A percentile compares a stretch with the other conserved stretches of the same genome.
Conservation (phyloP, 2,888 invertebrate species). For the Meteorus colon region DNA sequence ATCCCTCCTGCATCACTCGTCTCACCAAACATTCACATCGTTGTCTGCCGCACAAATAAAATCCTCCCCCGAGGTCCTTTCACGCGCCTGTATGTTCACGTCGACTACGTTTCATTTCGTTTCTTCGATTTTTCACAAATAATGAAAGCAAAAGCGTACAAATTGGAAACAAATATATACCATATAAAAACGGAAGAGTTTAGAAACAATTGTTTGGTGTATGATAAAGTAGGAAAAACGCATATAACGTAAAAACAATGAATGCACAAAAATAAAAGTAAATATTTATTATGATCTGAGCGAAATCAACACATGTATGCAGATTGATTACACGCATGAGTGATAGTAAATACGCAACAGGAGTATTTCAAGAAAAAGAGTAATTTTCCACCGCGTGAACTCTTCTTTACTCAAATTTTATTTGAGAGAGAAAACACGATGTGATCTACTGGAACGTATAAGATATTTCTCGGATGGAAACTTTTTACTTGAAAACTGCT, state of each 20-base stretch:
- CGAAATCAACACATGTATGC: not conserved
- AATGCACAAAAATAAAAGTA: not conserved
- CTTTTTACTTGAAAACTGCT: too few species aligned
- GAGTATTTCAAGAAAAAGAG: not conserved
- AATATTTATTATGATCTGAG: not conserved
- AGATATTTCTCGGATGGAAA: too few species aligned
- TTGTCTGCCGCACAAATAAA: not conserved
- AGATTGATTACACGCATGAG: not conserved
- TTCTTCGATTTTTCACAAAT: conserved; percentile 24
- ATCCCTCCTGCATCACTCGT: conserved; percentile 29
- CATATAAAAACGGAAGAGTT: not conserved
- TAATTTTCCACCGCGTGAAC: not conserved
- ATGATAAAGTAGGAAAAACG: not conserved
- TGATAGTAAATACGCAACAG: not conserved
- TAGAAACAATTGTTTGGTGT: not conserved
- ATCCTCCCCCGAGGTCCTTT: not conserved
- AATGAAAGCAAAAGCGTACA: conserved; percentile 12
- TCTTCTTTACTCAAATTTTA: too few species aligned
- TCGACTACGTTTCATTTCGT: conserved; percentile 25
- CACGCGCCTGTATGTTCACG: conserved; percentile 2
- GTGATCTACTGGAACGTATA: too few species aligned
- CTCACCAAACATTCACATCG: conserved; percentile 21
- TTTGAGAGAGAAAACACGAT: too few species aligned
- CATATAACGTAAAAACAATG: not conserved
- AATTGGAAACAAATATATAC: conserved; percentile 15